Evolutionary conservation across 1,140 invertebrate species (phyloP), one percentile per base, ranked within the genome.

Genomic region (Drosophila busckii): DNA sequence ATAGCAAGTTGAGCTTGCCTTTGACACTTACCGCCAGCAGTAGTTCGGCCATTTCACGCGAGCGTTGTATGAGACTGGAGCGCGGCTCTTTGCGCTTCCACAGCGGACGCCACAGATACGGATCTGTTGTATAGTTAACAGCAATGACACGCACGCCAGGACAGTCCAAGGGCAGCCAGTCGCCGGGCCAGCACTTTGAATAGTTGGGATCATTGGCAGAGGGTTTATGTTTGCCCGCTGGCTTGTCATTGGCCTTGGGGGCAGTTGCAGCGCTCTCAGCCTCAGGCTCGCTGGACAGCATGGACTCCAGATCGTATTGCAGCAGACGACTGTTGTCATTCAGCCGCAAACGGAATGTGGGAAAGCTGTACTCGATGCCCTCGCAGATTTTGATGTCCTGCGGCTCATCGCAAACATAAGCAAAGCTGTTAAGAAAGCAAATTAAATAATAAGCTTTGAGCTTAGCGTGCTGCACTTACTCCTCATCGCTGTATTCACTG

Each of bases 91-190:
- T 90, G 48, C 90, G 89, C 12, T 92, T 88, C 92, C 92, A 93
- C 12, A 93, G 69, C 0, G 92, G 92, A 40, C 92, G 88, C 92
- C 92, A 93, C 4, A 93, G 75, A 71, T 92, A 90, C 2, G 89
- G 90, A 62, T 93, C 92, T 1, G 92, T 93, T 0, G 92, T 92
- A 62, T 93, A 93, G 80, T 92, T 93, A 0, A 93, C 73, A n/a
- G 91, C 90, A 12, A 93, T 91, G 0, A 93, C 90, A 29, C 92
- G 88, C 0, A 90, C 91, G 0, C 89, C 89, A 0, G 92, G 92
- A 86, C 90, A 92, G 64, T 93, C 92, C 16, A 89, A 66, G 0
- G 90, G 91, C 7, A 93, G 70, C 92, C 92, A 93, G 67, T 93
- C 92, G 12, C 88, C 87, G 0, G 92, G 92, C 92, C 92, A 93